phyloP scores from a whole-genome alignment of 2,888 invertebrate species.

The Calliopum simillimum region DNA sequence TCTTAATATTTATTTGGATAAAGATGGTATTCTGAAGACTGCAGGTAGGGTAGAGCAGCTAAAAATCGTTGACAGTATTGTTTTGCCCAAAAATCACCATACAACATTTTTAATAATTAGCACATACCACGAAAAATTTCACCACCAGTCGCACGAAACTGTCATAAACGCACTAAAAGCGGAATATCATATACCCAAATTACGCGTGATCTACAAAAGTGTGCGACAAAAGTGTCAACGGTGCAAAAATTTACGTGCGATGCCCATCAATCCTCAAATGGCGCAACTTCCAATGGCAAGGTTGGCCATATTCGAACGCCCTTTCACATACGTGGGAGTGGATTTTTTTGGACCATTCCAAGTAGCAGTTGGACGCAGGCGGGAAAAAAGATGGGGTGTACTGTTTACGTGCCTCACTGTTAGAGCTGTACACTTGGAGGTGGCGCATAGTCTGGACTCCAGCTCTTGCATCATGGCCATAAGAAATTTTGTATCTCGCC shows the following conservation, averaged over 20 bases:
- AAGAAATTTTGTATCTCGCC: constrained; percentile 41
- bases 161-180: constrained; percentile 40
- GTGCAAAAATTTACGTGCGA: constrained; percentile 41
- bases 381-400: constrained; percentile 40
- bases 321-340: constrained; percentile 39
- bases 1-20: constrained; percentile 39
- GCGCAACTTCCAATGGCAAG: constrained; percentile 41
- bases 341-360: constrained; percentile 40
- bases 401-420: constrained; percentile 44
- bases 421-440: constrained; percentile 41
- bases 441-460: constrained; percentile 44
- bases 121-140: constrained; percentile 38
- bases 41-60: no score
- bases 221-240: constrained; percentile 40
- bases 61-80: no score
- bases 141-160: constrained; percentile 40
- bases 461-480: constrained; percentile 42
- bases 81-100: no score
- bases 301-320: constrained; percentile 40
- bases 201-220: constrained; percentile 40
- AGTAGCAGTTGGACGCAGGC: constrained; percentile 35
- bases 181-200: constrained; percentile 36
- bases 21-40: constrained; percentile 36
- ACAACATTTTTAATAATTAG: no score
- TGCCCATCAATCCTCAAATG: constrained; percentile 40